Conservation (phyloP, 2,113 vertebrate genomes). For the Mus pahari region DNA sequence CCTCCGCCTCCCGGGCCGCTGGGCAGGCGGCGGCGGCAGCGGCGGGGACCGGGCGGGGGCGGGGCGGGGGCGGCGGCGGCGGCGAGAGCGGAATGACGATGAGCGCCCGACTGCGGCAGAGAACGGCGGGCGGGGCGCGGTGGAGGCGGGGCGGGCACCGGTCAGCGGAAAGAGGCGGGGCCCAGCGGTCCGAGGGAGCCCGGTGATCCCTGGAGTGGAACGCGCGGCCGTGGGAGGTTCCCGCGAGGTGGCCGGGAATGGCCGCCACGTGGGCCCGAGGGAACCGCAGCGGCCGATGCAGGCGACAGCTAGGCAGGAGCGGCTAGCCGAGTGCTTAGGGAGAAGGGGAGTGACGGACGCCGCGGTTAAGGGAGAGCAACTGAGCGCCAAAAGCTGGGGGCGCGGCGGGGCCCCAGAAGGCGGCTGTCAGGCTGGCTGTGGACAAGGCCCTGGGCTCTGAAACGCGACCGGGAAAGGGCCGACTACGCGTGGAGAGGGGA, state of each 20-base stretch:
- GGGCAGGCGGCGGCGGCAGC: conserved; percentile 76
- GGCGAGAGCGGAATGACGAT: conserved; percentile 84
- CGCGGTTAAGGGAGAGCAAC: neutral
- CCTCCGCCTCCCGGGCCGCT: conserved; percentile 81
- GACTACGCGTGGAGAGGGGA: neutral
- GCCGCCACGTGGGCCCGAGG: neutral
- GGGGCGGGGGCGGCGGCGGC: conserved; percentile 82
- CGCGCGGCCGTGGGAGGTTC: neutral
- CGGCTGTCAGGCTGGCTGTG: neutral
- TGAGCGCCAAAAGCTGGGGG: neutral
- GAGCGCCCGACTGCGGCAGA: conserved; percentile 83
- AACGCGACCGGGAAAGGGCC: neutral
- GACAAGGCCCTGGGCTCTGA: neutral
- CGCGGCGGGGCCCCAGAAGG: neutral
- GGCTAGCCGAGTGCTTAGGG: neutral
- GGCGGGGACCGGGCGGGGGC: conserved; percentile 55
- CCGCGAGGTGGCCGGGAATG: neutral
- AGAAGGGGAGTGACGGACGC: neutral
- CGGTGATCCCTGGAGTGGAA: neutral
- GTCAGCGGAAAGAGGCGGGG: conserved; percentile 27
- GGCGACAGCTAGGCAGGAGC: neutral
- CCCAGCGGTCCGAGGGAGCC: neutral
- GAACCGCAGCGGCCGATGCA: neutral
- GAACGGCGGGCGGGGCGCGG: conserved; percentile 71
- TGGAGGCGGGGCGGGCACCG: conserved; percentile 41